A percentile compares a stretch with the other conserved stretches of the same genome.
phyloP scores from a whole-genome alignment of 2,888 invertebrate genomes.

The Uropetala carovei region DNA sequence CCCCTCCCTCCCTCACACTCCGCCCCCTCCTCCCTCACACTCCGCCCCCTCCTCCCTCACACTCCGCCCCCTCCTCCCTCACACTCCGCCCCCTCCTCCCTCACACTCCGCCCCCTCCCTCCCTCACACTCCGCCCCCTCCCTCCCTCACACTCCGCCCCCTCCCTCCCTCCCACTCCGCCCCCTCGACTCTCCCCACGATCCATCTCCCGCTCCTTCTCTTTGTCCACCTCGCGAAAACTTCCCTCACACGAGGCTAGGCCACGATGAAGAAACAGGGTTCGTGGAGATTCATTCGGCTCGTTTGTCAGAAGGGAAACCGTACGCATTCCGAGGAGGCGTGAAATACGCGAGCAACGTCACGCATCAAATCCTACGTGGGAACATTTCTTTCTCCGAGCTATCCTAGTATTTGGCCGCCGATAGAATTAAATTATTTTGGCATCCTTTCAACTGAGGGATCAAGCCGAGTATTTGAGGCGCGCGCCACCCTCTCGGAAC shows the following conservation, averaged over 20 bases:
- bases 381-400: not conserved
- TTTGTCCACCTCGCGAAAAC: not conserved
- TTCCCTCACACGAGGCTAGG: not conserved
- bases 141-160: not conserved
- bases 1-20: not conserved
- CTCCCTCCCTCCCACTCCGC: not conserved
- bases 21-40: not conserved
- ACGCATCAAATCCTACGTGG: not conserved
- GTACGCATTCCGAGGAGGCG: not conserved
- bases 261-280: not conserved
- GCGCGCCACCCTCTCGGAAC: not conserved
- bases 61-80: not conserved
- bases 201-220: not conserved
- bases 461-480: not conserved
- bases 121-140: not conserved
- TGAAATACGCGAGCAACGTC: not conserved
- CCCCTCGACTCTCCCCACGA: not conserved
- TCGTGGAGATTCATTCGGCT: not conserved
- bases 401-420: not conserved
- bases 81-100: not conserved
- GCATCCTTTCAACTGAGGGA: not conserved
- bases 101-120: not conserved
- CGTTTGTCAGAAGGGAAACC: not conserved
- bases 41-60: not conserved
- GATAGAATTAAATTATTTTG: not conserved